Evolutionary conservation across 2,888 invertebrate species (phyloP).

Genomic region (Belgica antarctica): DNA sequence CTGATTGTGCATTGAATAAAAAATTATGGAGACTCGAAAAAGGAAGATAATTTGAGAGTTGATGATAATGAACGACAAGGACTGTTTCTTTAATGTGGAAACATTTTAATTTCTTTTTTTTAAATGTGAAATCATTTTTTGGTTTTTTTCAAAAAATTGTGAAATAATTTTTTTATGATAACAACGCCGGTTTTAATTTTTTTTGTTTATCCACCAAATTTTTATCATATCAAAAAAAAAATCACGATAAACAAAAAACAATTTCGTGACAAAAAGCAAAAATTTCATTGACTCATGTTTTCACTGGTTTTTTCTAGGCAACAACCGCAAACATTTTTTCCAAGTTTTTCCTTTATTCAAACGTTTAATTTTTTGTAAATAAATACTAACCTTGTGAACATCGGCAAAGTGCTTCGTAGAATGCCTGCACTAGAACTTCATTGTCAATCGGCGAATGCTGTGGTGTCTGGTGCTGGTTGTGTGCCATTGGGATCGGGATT

Average conservation of each 20-base stretch:
- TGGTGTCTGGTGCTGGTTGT: not conserved
- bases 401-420: slow-evolving; percentile 53
- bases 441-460: slow-evolving; percentile 48
- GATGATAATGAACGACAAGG: too few species aligned
- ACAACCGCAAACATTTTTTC: not conserved
- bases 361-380: too few species aligned
- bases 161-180: too few species aligned
- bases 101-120: not conserved
- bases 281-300: too few species aligned
- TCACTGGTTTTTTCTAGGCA: too few species aligned
- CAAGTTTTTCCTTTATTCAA: not conserved
- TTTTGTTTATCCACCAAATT: too few species aligned
- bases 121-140: too few species aligned
- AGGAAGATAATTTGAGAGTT: too few species aligned
- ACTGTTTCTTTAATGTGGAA: not conserved
- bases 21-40: not conserved
- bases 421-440: slow-evolving; percentile 53
- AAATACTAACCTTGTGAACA: slow-evolving; percentile 40
- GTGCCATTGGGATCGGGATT: slow-evolving; percentile 13
- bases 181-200: too few species aligned
- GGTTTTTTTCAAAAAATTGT: too few species aligned
- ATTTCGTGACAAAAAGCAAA: not conserved
- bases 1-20: slow-evolving; percentile 7
- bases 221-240: too few species aligned
- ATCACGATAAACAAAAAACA: not conserved